Base-by-base conservation (phyloP, 1,140 invertebrate species). In the Heliconius congener region DNA sequence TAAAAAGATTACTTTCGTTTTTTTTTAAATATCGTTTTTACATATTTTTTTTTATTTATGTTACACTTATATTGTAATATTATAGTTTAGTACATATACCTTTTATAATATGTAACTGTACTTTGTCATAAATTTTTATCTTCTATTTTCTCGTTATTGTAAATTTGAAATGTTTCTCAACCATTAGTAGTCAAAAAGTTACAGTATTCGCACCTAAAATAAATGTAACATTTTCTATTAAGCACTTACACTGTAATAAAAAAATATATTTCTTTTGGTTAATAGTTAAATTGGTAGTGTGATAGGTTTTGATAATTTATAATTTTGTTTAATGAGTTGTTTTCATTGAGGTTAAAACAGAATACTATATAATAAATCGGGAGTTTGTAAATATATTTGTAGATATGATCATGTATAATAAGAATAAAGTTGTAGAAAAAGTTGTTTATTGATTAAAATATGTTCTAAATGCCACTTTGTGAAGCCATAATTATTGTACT, bases 401-500 rank as follows among this genome's bases (percentile, higher is more conserved):
- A 27, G 60, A 27, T 66, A 66, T 30, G 23, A 66, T 13, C 23
- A 66, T 66, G 60, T 66, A 46, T 46, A 46, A 46, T 46, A 46
- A 46, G 42, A 46, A 16, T 5, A 13, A 57, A 23, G 19, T 57
- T 57, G n/a, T 57, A 57, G 60, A 16, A 30, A 30, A 30, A 27
- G 23, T 23, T n/a, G n/a, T 66, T 13, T 66, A 66, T 13, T 66
- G 9, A 66, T 27, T 66, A 66, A 66, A 27, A 66, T 3, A 66
- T 6, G 27, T 30, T 30, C 27, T 66, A 66, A 60, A 60, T 60
- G 19, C n/a, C 55, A 60, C 16, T 66, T 30, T 66, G 3, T 3
- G 5, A 30, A 66, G 60, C 60, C 60, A 66, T 66, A 66, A 66
- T 30, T 30, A 27, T 66, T 60, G n/a, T 60, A 60, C 55, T 60